Conservation (phyloP, 1,140 invertebrate species). For the Drosophila oshimai region DNA sequence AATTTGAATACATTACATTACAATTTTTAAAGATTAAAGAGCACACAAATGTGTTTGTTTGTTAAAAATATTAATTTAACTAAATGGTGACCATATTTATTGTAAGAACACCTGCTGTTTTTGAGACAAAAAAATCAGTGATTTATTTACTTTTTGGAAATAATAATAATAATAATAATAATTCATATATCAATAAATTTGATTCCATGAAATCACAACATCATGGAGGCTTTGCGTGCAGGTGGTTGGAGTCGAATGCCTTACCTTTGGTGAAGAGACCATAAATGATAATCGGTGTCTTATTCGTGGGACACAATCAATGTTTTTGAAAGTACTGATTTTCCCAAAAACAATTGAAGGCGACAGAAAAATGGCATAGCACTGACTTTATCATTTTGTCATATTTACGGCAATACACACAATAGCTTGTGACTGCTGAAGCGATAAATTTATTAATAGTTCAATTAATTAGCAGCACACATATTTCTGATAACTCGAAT, state of each 20-base stretch:
- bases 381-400: constrained; percentile 18
- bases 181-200: neutral
- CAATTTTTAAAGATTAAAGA: too few species aligned
- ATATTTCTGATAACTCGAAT: neutral
- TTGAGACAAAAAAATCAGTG: too few species aligned
- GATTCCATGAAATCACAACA: neutral
- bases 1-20: too few species aligned
- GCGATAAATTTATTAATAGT: constrained; percentile 30
- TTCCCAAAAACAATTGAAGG: constrained; percentile 6
- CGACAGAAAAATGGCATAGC: neutral
- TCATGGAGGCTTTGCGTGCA: constrained; percentile 9
- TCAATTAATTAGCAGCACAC: constrained; percentile 26
- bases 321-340: constrained; percentile 14
- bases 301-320: neutral
- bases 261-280: neutral
- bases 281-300: constrained; percentile 21
- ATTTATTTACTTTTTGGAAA: neutral
- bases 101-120: too few species aligned
- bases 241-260: neutral
- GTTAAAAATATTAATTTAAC: too few species aligned
- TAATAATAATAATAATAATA: neutral
- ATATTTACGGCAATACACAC: constrained; percentile 22
- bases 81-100: too few species aligned
- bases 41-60: too few species aligned
- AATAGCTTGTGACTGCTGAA: constrained; percentile 33